These are phyloP conservation scores for Dryoscopus gambensis DNA, from an alignment of 2,113 vertebrate species.

Conservation along the genomic window DNA sequence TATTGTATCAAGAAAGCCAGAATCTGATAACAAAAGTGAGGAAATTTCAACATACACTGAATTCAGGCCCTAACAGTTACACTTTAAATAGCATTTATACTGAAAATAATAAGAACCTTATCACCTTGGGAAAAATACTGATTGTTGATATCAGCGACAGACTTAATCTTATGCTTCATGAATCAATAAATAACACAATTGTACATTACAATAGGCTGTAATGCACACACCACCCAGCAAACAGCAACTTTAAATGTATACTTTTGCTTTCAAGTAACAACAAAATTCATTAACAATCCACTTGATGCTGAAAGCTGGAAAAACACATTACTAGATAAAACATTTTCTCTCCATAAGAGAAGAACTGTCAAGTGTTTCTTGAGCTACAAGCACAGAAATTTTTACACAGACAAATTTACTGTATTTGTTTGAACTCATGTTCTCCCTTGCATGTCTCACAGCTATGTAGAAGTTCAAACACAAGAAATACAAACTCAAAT, in stretches of 20 bases:
- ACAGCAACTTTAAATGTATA: background rate
- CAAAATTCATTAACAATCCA: background rate
- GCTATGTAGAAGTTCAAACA: background rate
- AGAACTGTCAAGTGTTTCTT: background rate
- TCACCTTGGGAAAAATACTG: background rate
- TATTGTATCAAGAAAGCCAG: background rate
- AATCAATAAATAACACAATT: background rate
- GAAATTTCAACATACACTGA: background rate
- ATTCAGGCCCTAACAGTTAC: background rate
- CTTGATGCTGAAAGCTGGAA: background rate
- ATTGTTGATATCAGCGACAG: background rate
- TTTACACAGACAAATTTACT: background rate
- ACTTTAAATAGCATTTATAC: background rate
- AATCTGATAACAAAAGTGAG: background rate
- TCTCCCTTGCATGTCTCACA: background rate
- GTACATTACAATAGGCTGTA: accelerated
- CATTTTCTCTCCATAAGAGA: background rate
- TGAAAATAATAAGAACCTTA: background rate
- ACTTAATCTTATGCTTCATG: background rate
- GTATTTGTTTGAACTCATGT: background rate
- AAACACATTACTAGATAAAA: background rate
- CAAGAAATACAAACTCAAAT: background rate
- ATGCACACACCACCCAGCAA: background rate
- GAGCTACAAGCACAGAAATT: background rate
- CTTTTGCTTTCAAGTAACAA: background rate